Percentiles rank a stretch among this genome's conserved stretches.
Conservation (phyloP, 2,113 vertebrate genomes). For the Hiodon alosoides region DNA sequence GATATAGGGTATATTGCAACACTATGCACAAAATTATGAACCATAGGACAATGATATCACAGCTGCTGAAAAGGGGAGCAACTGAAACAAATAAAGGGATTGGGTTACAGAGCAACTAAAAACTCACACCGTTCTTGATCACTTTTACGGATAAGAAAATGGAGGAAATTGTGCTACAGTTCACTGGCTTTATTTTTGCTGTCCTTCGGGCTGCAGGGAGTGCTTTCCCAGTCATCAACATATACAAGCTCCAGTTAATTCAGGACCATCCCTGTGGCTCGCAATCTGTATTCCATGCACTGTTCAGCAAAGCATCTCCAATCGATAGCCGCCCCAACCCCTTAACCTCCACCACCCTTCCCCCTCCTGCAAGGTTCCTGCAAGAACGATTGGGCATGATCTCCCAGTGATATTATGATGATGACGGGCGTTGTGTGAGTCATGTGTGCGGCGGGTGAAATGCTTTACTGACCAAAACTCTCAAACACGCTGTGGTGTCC, state of each 20-base stretch:
- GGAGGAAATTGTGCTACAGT: slow-evolving; percentile 10
- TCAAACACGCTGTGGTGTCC: too few relatives aligned
- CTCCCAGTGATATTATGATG: too few relatives aligned
- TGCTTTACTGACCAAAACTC: too few relatives aligned
- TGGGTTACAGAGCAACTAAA: too few relatives aligned
- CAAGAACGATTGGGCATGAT: too few relatives aligned
- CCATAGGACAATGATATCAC: not conserved
- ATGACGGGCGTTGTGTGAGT: too few relatives aligned
- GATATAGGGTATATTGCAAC: not conserved
- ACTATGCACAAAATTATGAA: not conserved
- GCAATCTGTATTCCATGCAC: slow-evolving; percentile 24
- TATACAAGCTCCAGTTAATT: not conserved
- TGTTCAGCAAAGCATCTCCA: slow-evolving; percentile 20
- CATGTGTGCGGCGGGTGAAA: too few relatives aligned
- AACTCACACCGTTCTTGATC: slow-evolving; percentile 1
- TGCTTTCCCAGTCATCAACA: not conserved
- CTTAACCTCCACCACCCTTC: too few relatives aligned
- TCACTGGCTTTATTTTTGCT: slow-evolving; percentile 9
- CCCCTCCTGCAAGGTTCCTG: too few relatives aligned
- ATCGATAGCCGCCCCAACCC: slow-evolving; percentile 19
- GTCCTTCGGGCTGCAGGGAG: slow-evolving; percentile 17
- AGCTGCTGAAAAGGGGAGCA: too few relatives aligned
- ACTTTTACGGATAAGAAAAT: not conserved
- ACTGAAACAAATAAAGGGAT: too few relatives aligned
- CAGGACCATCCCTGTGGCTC: not conserved